Evolutionary conservation across 2,113 vertebrate species (phyloP).

Genomic region (Bolborhynchus lineola): DNA sequence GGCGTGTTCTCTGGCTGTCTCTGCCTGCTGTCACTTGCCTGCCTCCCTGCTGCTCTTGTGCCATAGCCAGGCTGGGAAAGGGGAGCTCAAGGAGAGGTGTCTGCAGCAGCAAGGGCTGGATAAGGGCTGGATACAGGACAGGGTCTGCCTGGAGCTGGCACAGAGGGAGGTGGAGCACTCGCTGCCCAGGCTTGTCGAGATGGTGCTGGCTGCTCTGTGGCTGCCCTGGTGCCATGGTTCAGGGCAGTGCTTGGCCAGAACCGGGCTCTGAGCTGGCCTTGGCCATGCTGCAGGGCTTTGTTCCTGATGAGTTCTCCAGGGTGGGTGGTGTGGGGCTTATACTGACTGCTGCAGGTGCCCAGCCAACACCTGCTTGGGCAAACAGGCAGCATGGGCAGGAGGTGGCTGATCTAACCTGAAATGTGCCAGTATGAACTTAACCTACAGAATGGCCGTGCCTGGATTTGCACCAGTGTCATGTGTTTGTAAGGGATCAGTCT

Average conservation of each 20-base stretch:
- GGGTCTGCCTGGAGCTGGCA: neutral
- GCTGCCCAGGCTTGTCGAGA: neutral
- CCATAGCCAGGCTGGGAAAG: neutral
- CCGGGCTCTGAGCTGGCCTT: neutral
- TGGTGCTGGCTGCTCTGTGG: neutral
- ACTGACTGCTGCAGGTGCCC: neutral
- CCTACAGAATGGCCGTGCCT: neutral
- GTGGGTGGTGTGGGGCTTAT: rapidly evolving
- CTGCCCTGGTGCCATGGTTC: rapidly evolving
- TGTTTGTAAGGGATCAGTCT: neutral
- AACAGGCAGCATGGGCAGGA: neutral
- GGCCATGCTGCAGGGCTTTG: neutral
- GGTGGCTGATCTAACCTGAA: neutral
- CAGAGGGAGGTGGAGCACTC: neutral
- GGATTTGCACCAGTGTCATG: neutral
- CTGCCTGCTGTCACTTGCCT: neutral
- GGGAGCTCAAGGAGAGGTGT: neutral
- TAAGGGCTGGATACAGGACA: neutral
- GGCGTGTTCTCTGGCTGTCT: neutral
- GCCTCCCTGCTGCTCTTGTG: neutral
- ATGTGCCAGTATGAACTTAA: neutral
- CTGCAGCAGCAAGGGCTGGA: neutral
- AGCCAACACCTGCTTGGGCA: neutral
- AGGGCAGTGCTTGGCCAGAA: rapidly evolving
- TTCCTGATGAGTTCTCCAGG: neutral